Conservation (phyloP, 2,888 invertebrate species). For the Minunthozetes semirufus region DNA sequence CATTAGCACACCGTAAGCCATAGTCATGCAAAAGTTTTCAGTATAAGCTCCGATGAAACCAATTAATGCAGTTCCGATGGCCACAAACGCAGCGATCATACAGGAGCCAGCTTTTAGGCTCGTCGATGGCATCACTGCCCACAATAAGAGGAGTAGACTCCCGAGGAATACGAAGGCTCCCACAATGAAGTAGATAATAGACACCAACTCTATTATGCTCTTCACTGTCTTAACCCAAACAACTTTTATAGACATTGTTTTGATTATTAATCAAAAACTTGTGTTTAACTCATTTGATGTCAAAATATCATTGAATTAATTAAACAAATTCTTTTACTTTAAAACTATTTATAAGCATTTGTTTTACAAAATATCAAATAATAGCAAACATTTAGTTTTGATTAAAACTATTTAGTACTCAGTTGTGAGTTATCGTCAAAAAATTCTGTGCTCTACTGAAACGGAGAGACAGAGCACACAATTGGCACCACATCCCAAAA, state of each 20-base stretch:
- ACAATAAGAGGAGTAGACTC: slow-evolving; percentile 25
- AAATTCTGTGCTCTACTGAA: neutral
- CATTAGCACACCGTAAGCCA: slow-evolving; percentile 34
- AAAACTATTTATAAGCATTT: neutral
- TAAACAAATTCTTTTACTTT: neutral
- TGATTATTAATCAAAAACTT: neutral
- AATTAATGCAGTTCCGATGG: slow-evolving; percentile 29
- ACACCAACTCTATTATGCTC: slow-evolving; percentile 3
- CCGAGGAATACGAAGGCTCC: slow-evolving; percentile 31
- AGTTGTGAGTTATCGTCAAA: neutral
- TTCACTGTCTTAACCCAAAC: slow-evolving; percentile 24
- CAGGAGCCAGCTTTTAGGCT: slow-evolving; percentile 36
- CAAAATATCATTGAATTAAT: neutral
- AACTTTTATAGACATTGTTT: slow-evolving; percentile 20
- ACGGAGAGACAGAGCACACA: neutral
- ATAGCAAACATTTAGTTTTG: no score
- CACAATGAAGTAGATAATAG: slow-evolving; percentile 26
- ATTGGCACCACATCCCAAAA: slow-evolving; percentile 16
- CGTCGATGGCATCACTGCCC: slow-evolving; percentile 27
- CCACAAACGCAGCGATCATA: slow-evolving; percentile 33
- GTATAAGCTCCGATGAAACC: slow-evolving; percentile 32
- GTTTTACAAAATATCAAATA: no score
- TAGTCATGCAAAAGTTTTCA: slow-evolving; percentile 36
- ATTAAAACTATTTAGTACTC: neutral
- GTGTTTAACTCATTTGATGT: neutral